Percentiles rank a stretch among this genome's conserved stretches.
Conservation (phyloP, 2,888 invertebrate genomes). For the Eudemis profundana region DNA sequence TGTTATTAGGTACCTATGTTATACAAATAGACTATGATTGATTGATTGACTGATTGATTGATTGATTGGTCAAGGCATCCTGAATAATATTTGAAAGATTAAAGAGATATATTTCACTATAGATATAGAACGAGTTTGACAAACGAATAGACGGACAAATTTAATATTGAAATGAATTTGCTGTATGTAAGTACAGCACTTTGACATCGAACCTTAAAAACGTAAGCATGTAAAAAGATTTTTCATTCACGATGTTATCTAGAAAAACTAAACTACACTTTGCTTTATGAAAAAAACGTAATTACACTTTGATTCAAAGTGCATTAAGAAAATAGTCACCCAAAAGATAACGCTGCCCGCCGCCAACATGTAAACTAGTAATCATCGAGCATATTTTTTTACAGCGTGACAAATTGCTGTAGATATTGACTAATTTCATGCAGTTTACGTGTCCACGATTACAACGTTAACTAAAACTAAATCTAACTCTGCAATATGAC, state of each 20-base stretch:
- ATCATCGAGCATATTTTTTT: constrained; percentile 25
- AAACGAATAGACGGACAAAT: too few relatives aligned
- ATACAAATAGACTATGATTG: too few relatives aligned
- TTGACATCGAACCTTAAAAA: too few relatives aligned
- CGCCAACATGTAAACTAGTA: constrained; percentile 24
- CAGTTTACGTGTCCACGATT: constrained; percentile 11
- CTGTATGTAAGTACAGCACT: too few relatives aligned
- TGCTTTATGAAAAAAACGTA: constrained; percentile 18
- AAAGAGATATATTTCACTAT: too few relatives aligned
- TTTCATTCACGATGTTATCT: neutral
- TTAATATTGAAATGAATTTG: too few relatives aligned
- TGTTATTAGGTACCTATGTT: too few relatives aligned
- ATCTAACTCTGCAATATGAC: constrained; percentile 34
- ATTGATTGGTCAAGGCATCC: too few relatives aligned
- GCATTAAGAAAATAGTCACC: constrained; percentile 41
- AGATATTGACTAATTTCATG: constrained; percentile 24
- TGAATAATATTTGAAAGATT: too few relatives aligned
- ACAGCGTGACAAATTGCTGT: constrained; percentile 35
- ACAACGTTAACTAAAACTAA: neutral
- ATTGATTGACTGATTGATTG: too few relatives aligned
- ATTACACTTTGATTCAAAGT: constrained; percentile 37
- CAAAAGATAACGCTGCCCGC: constrained; percentile 28
- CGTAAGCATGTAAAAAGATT: too few relatives aligned
- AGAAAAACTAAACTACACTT: constrained; percentile 17
- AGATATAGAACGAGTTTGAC: too few relatives aligned